Evolutionary conservation across 2,888 invertebrate genomes (phyloP).

Genomic region (Trachelus troglodyta): DNA sequence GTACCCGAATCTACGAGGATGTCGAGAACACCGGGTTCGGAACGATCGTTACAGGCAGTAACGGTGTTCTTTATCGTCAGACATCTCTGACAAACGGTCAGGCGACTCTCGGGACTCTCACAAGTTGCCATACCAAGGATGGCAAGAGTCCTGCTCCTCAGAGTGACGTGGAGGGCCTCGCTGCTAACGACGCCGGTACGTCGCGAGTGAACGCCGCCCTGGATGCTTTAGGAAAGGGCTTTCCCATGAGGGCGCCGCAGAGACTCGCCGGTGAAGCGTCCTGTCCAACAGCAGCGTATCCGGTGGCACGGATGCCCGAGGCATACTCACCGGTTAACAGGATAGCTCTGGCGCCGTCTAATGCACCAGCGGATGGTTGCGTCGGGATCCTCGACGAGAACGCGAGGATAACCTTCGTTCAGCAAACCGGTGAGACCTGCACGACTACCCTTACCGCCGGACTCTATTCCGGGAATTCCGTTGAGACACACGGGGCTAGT

Average conservation of each 20-base stretch:
- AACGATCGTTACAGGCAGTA: constrained; percentile 40
- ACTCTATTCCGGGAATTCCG: background rate
- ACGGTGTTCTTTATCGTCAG: constrained; percentile 12
- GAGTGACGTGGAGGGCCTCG: background rate
- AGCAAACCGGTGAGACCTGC: constrained; percentile 7
- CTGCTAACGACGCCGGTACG: constrained; percentile 10
- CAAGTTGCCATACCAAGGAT: background rate
- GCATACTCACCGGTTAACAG: constrained; percentile 14
- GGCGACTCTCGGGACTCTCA: background rate
- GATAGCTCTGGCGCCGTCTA: constrained; percentile 1
- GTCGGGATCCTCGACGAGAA: constrained; percentile 24
- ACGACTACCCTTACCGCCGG: background rate
- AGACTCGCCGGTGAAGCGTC: constrained; percentile 19
- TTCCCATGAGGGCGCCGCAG: constrained; percentile 21
- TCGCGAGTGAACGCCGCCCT: constrained; percentile 1
- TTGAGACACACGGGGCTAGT: background rate
- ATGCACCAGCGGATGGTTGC: background rate
- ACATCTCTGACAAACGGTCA: constrained; percentile 29
- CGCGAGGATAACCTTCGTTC: constrained; percentile 19
- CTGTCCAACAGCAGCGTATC: constrained; percentile 15
- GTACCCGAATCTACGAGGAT: constrained; percentile 30
- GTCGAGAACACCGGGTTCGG: constrained; percentile 53
- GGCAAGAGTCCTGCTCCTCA: background rate
- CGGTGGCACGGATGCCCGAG: constrained; percentile 19
- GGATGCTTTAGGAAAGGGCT: constrained; percentile 15